A percentile compares a stretch with the other conserved stretches of the same genome.
Conservation (phyloP, 2,113 vertebrate species). For the Steatornis caripensis region DNA sequence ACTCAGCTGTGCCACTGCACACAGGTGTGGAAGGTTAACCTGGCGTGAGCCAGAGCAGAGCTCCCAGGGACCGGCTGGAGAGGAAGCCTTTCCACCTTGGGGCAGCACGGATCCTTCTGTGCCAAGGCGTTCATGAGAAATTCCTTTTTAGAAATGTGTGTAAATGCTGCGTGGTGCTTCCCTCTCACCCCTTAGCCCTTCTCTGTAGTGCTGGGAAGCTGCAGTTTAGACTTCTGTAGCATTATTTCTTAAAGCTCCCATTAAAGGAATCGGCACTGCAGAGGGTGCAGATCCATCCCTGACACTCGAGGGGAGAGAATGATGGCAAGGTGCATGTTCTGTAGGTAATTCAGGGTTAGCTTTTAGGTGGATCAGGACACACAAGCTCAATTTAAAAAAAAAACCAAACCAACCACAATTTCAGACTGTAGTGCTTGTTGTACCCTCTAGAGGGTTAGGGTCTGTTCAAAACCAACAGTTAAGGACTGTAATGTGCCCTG, state of each 20-base stretch:
- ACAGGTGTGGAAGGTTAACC: background rate
- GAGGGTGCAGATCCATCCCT: background rate
- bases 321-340: background rate
- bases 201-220: background rate
- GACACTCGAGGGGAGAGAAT: background rate
- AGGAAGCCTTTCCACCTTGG: background rate
- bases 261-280: background rate
- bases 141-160: background rate
- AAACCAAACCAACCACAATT: accelerated
- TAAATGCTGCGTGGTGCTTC: background rate
- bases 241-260: background rate
- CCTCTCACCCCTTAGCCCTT: background rate
- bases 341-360: background rate
- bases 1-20: background rate
- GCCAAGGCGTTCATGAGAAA: background rate
- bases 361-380: background rate
- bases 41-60: background rate
- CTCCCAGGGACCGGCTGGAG: background rate
- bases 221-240: background rate
- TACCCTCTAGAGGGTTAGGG: background rate
- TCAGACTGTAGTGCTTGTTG: background rate
- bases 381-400: background rate
- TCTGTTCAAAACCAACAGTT: background rate
- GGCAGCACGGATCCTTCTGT: no score
- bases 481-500: background rate